Percentiles rank a stretch among this genome's conserved stretches.
Evolutionary conservation across 2,888 invertebrate genomes (phyloP).

Genomic region (Chrysomela aeneicollis): DNA sequence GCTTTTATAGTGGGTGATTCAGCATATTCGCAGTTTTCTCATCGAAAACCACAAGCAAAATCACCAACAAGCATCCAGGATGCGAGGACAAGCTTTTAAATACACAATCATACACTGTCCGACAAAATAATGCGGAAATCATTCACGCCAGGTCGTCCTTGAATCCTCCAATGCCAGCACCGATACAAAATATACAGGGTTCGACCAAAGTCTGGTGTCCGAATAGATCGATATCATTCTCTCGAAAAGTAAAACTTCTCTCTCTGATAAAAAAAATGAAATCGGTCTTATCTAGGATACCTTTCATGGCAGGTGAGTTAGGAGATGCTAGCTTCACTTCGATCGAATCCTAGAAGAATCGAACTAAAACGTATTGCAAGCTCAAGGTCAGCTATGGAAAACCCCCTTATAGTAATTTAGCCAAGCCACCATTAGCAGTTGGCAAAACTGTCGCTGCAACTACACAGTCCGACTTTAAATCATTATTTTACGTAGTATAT

Average conservation of each 20-base stretch:
- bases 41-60: no score
- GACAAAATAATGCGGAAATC: constrained; percentile 35
- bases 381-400: background rate
- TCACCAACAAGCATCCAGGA: constrained; percentile 50
- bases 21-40: constrained; percentile 25
- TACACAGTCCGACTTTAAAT: no score
- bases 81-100: constrained; percentile 60
- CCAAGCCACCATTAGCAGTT: no score
- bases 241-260: no score
- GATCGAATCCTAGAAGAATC: background rate
- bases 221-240: no score
- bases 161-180: constrained; percentile 50
- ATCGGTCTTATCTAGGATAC: no score
- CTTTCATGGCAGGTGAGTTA: no score
- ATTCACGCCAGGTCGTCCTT: constrained; percentile 58
- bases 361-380: background rate
- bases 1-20: constrained; percentile 34
- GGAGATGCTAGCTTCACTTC: background rate
- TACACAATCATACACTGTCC: constrained; percentile 50
- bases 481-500: no score
- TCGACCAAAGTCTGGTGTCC: background rate
- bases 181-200: constrained; percentile 8
- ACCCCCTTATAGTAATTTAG: no score
- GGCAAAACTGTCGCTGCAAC: no score
- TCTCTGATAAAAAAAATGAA: no score